A percentile compares a stretch with the other conserved stretches of the same genome.
phyloP scores from a whole-genome alignment of 2,113 vertebrate genomes.

The Bombycilla garrulus region DNA sequence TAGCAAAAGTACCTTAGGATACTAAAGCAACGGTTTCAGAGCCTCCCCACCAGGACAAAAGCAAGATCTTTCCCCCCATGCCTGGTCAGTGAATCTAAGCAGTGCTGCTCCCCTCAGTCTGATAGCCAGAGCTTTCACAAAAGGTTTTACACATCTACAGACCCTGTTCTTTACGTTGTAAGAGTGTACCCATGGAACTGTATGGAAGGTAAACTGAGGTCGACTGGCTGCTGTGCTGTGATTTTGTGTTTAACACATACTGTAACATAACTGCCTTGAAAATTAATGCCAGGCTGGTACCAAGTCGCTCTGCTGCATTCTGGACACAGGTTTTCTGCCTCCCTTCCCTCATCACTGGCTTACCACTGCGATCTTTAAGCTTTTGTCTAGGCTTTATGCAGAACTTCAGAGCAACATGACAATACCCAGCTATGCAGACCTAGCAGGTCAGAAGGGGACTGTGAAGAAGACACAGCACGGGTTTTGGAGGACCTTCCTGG shows the following conservation, averaged over 20 bases:
- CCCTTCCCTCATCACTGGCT: background rate
- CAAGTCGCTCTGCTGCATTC: background rate
- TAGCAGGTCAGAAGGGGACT: background rate
- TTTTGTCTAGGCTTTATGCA: background rate
- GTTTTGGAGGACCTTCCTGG: background rate
- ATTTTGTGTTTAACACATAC: background rate
- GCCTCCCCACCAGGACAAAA: background rate
- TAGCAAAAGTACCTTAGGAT: background rate
- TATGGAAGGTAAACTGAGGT: background rate
- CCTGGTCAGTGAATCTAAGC: background rate
- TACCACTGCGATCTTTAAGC: background rate
- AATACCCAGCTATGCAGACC: background rate
- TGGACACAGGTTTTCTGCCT: background rate
- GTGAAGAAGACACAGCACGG: background rate
- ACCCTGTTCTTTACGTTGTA: background rate
- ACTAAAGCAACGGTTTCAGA: background rate
- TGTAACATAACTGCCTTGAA: background rate
- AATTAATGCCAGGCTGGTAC: background rate
- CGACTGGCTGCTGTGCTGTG: background rate
- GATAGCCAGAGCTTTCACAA: background rate
- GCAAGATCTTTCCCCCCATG: background rate
- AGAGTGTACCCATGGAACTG: background rate
- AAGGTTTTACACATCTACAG: background rate
- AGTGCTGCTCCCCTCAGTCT: background rate
- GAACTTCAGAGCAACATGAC: background rate